Evolutionary conservation across 1,140 invertebrate species (phyloP).

Genomic region (Drosophila erecta): DNA sequence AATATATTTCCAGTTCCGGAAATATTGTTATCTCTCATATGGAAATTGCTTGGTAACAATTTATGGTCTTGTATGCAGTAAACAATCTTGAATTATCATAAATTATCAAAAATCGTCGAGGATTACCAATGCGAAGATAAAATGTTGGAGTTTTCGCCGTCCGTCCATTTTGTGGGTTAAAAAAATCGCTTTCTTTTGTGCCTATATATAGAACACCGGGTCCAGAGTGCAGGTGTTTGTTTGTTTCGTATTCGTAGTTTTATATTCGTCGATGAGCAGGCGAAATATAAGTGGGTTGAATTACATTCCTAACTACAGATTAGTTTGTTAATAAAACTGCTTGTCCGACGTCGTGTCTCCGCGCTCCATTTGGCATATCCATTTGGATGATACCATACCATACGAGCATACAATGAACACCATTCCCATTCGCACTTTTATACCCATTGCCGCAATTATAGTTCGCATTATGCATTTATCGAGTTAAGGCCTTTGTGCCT

Average conservation of each 20-base stretch:
- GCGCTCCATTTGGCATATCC: conserved; percentile 6
- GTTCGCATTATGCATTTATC: conserved; percentile 50
- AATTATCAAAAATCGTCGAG: conserved; percentile 41
- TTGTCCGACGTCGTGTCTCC: conserved; percentile 3
- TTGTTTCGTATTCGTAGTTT: conserved; percentile 41
- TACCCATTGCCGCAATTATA: conserved; percentile 35
- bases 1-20: conserved; percentile 20
- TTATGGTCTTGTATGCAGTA: conserved; percentile 49
- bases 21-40: conserved; percentile 16
- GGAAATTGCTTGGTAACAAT: conserved; percentile 36
- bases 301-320: conserved; percentile 57
- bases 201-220: conserved; percentile 10
- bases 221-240: conserved; percentile 55
- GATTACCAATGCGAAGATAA: conserved; percentile 28
- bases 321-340: conserved; percentile 68
- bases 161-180: neutral
- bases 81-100: conserved; percentile 49
- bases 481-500: conserved; percentile 43
- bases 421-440: conserved; percentile 13
- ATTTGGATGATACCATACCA: conserved; percentile 1
- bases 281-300: conserved; percentile 10
- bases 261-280: neutral
- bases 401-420: neutral
- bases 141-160: conserved; percentile 1
- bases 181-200: neutral